Conservation (phyloP, 2,888 invertebrate species). For the Netelia fuscicornis region DNA sequence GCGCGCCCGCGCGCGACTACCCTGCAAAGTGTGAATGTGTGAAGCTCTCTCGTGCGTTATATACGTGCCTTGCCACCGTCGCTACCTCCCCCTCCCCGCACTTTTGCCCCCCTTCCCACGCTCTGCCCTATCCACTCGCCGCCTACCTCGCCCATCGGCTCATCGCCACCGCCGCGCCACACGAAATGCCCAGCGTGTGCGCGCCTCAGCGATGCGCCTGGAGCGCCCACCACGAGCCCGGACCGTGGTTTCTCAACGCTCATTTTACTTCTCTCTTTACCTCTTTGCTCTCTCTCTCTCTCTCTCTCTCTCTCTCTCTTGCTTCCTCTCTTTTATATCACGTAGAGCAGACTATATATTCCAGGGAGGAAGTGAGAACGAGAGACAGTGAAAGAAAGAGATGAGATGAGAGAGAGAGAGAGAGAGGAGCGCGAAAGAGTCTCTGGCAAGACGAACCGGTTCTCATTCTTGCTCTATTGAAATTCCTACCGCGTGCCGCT, state of each 20-base stretch:
- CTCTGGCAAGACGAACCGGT: constrained; percentile 76
- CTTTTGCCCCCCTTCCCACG: too few relatives aligned
- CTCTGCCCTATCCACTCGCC: too few relatives aligned
- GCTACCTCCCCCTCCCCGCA: too few relatives aligned
- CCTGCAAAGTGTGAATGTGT: constrained; percentile 71
- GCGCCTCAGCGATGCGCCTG: constrained; percentile 55
- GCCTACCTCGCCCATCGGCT: too few relatives aligned
- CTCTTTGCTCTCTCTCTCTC: constrained; percentile 36
- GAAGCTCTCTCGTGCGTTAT: constrained; percentile 50
- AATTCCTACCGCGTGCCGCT: constrained; percentile 78
- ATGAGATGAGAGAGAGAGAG: constrained; percentile 28
- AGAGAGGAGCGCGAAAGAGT: constrained; percentile 43
- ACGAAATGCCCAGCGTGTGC: constrained; percentile 40
- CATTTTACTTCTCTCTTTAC: neutral
- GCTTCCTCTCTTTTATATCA: constrained; percentile 39
- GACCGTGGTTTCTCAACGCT: constrained; percentile 43
- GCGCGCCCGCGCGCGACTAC: neutral
- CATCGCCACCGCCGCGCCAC: too few relatives aligned
- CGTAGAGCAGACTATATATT: constrained; percentile 43
- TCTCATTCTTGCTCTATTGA: constrained; percentile 80
- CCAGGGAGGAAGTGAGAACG: constrained; percentile 30
- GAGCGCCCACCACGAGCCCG: constrained; percentile 45
- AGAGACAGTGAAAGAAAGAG: constrained; percentile 49
- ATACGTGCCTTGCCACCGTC: neutral
- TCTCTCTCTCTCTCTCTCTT: constrained; percentile 40